These are phyloP conservation scores for Bothrops jararaca DNA, from an alignment of 2,113 vertebrate species.

Conservation along the genomic window DNA sequence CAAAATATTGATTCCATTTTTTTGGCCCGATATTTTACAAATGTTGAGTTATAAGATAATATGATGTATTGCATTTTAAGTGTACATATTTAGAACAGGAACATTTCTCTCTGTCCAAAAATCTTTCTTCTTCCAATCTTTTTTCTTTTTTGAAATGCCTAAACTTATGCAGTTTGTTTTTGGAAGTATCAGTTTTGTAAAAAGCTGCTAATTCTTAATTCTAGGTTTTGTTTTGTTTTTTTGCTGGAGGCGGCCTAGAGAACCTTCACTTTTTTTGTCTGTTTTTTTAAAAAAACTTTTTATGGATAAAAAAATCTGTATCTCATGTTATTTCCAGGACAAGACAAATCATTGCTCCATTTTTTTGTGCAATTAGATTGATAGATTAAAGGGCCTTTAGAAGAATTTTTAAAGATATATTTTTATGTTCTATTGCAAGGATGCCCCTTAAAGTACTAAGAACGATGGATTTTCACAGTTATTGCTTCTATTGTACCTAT, in stretches of 20 bases:
- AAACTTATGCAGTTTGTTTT: slow-evolving; percentile 31
- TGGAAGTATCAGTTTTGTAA: slow-evolving; percentile 4
- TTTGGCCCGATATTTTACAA: neutral
- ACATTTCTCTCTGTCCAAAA: slow-evolving; percentile 4
- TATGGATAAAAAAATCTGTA: slow-evolving; percentile 27
- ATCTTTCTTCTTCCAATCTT: slow-evolving; percentile 10
- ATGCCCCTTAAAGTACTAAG: slow-evolving; percentile 28
- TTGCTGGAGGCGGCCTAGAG: slow-evolving; percentile 27
- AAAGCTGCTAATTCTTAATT: neutral
- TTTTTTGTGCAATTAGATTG: slow-evolving; percentile 33
- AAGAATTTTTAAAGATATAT: slow-evolving; percentile 49
- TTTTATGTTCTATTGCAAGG: neutral
- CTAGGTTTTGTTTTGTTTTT: neutral
- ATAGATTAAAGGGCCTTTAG: slow-evolving; percentile 57
- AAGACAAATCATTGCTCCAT: slow-evolving; percentile 18
- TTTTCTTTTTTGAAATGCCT: slow-evolving; percentile 23
- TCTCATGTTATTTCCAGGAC: slow-evolving; percentile 12
- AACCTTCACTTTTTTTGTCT: neutral
- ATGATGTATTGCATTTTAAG: slow-evolving; percentile 5
- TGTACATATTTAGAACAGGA: slow-evolving; percentile 13
- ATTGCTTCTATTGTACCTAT: slow-evolving; percentile 1
- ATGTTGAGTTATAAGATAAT: neutral
- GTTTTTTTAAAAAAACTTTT: neutral
- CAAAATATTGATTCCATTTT: slow-evolving; percentile 14
- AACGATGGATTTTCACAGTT: slow-evolving; percentile 37